phyloP scores from a whole-genome alignment of 1,140 invertebrate genomes.

The Akabosia matsudoensis region DNA sequence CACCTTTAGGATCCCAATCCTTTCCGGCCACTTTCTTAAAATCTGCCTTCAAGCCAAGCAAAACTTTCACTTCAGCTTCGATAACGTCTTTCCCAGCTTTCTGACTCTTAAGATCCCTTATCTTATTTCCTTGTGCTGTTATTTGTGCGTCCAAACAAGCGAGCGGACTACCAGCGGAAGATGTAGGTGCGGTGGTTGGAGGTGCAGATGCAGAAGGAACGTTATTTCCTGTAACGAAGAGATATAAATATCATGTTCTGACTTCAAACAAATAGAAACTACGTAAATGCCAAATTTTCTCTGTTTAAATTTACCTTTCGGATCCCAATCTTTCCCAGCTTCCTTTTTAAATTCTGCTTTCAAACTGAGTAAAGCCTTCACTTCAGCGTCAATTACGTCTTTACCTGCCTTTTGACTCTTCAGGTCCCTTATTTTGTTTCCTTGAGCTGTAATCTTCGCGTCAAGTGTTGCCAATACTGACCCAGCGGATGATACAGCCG shows the following conservation, averaged over 20 bases:
- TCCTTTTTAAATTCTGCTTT: slow-evolving; percentile 75
- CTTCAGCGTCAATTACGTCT: slow-evolving; percentile 64
- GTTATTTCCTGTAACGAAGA: slow-evolving; percentile 20
- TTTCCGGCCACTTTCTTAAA: slow-evolving; percentile 72
- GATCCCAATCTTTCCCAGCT: slow-evolving; percentile 64
- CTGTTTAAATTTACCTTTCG: slow-evolving; percentile 37
- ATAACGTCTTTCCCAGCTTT: slow-evolving; percentile 63
- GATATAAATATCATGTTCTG: no score
- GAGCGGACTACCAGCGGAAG: neutral
- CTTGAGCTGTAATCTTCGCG: slow-evolving; percentile 63
- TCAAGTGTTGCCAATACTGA: no score
- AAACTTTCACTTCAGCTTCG: slow-evolving; percentile 67
- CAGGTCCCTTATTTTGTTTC: slow-evolving; percentile 67
- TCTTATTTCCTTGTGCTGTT: slow-evolving; percentile 66
- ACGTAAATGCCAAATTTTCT: neutral
- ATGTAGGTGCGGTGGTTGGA: neutral
- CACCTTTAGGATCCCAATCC: slow-evolving; percentile 56
- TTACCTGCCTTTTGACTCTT: slow-evolving; percentile 64
- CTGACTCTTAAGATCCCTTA: slow-evolving; percentile 64
- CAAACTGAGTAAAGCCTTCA: slow-evolving; percentile 68
- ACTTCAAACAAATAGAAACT: neutral
- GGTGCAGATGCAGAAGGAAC: neutral
- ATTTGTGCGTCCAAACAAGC: slow-evolving; percentile 58
- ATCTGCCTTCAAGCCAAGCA: slow-evolving; percentile 71
- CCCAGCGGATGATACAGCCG: no score